Percentiles rank a stretch among this genome's conserved stretches.
Conservation (phyloP, 2,888 invertebrate species). For the Drosophila meridionalis region DNA sequence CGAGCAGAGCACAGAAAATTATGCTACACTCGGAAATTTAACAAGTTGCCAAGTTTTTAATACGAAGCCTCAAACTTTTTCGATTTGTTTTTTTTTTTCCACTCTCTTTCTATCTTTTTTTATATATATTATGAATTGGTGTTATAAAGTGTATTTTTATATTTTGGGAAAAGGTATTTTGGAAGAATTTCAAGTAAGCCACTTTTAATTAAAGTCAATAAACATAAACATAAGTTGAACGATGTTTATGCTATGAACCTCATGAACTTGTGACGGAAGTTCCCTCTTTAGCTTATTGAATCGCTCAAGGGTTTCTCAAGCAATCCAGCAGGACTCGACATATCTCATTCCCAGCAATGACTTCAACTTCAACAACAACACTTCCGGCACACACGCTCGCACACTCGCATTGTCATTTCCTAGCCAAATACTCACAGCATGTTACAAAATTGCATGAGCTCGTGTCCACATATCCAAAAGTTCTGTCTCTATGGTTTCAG, state of each 20-base stretch:
- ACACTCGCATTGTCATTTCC: slow-evolving; percentile 17
- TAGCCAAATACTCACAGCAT: slow-evolving; percentile 48
- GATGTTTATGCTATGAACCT: not conserved
- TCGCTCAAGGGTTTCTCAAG: not conserved
- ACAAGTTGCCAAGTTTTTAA: slow-evolving; percentile 78
- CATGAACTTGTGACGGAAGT: not conserved
- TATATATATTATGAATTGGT: slow-evolving; percentile 38
- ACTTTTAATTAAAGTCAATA: slow-evolving; percentile 7
- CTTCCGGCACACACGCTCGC: slow-evolving; percentile 23
- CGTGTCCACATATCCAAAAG: slow-evolving; percentile 40
- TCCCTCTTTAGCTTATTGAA: slow-evolving; percentile 1
- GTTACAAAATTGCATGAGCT: slow-evolving; percentile 49
- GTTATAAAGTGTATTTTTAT: slow-evolving; percentile 25
- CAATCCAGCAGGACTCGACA: slow-evolving; percentile 5
- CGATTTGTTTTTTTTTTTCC: slow-evolving; percentile 60
- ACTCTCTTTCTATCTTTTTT: slow-evolving; percentile 17
- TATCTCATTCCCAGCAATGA: not conserved
- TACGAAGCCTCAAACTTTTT: slow-evolving; percentile 71
- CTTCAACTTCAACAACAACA: slow-evolving; percentile 34
- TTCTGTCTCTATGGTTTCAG: slow-evolving; percentile 53
- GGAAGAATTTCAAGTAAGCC: not conserved
- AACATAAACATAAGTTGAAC: not conserved
- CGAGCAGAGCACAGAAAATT: slow-evolving; percentile 37
- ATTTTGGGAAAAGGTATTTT: not conserved
- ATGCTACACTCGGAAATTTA: slow-evolving; percentile 54